These are phyloP conservation scores for Rallus crepitans DNA, from an alignment of 2,797 vertebrate species.

Conservation along the genomic window DNA sequence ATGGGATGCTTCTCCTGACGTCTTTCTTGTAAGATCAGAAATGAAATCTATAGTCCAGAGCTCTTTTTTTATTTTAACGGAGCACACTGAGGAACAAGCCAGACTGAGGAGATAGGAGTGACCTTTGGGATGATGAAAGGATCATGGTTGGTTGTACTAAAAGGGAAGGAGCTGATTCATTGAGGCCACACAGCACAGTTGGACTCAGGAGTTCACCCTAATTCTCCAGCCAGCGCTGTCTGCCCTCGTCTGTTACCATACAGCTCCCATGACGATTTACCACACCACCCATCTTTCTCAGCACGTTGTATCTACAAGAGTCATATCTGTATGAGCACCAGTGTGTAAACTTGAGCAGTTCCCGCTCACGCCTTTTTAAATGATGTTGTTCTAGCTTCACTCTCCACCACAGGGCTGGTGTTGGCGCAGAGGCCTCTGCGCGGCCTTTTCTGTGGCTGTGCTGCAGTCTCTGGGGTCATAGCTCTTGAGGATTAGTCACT, in stretches of 20 bases:
- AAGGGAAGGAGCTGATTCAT: background rate
- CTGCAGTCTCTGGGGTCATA: background rate
- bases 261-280: fast-evolving
- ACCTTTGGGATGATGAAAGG: background rate
- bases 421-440: fast-evolving
- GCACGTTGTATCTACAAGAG: background rate
- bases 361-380: background rate
- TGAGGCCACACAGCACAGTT: background rate
- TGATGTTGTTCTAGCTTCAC: background rate
- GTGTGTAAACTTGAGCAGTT: background rate
- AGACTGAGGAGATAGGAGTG: background rate
- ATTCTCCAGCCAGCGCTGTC: background rate
- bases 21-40: background rate
- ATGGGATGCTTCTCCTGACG: background rate
- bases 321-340: background rate
- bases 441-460: background rate
- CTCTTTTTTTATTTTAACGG: background rate
- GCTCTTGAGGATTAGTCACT: background rate
- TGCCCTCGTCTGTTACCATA: background rate
- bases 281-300: background rate
- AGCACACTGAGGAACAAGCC: background rate
- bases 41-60: background rate
- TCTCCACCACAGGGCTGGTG: background rate
- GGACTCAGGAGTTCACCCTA: background rate
- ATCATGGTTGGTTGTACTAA: background rate